Base-by-base conservation (phyloP, 2,113 vertebrate genomes). In the Xiphophorus hellerii region DNA sequence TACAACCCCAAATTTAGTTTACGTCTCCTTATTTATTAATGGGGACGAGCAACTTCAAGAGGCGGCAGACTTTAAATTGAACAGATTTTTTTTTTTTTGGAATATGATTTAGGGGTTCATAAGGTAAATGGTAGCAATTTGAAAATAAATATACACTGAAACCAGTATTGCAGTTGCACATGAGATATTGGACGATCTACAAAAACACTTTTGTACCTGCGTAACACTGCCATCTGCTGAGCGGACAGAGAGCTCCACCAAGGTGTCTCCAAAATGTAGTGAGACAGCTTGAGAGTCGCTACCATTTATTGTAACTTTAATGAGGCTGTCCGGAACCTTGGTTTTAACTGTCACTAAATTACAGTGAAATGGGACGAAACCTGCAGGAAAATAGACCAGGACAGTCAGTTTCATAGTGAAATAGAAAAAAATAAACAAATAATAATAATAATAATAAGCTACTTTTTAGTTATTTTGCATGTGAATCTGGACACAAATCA, bases 171-270 rank as follows among this genome's bases (percentile, higher is more conserved):
- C 4, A 7, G 10, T 15, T 31, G 28, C 7, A 27, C 1, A 42
- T 29, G 5, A 62, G 9, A 22, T 25, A 3, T 10, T 12, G 17
- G 29, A 22, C 3, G 25, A 6, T 51, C 15, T 5, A 10, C 0
- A 33, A 14, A 0, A 2, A 22, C 54, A 17, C 58, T 27, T 1
- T 25, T 28, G 63, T 85, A 93, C 92, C 88, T 92, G 93, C 63
- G 91, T 82, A 82, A 88, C 88, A 33, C 84, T 88, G 88, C 90
- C 92, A 94, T 93, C 93, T 93, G 90, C 85, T 87, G 94, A 94
- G n/a, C 69, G 70, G 37, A 94, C 82, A 44, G 80, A 87, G 62
- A 93, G 71, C 64, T 90, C 80, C 73, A 94, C 71, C 66, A 78
- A 20, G 0, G 90, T 93, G 74, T 94, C 91, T 63, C 91, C 91